Conservation (phyloP, 2,797 vertebrate genomes). For the Cyclura pinguis region DNA sequence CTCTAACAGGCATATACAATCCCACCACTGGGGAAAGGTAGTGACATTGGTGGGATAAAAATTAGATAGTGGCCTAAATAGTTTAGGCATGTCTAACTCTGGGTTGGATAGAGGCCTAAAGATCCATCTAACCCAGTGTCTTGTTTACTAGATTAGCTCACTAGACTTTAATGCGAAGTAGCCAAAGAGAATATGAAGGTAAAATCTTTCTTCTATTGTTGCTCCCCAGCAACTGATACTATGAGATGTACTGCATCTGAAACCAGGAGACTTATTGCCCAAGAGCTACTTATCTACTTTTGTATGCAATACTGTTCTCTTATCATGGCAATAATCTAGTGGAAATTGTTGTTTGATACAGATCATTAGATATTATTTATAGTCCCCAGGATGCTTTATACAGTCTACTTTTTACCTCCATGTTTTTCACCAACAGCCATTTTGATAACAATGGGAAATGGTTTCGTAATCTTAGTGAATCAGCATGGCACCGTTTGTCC, state of each 20-base stretch:
- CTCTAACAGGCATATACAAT: too few species aligned
- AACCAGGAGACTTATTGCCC: neutral
- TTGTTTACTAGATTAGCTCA: neutral
- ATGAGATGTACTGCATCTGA: neutral
- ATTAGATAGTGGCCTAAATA: neutral
- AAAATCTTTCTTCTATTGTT: neutral
- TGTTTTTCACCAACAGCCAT: neutral
- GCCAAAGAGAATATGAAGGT: neutral
- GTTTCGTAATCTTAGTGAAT: conserved; percentile 14
- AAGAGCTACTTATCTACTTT: neutral
- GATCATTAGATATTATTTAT: conserved; percentile 33
- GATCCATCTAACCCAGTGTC: neutral
- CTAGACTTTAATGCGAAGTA: neutral
- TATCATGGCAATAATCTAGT: neutral
- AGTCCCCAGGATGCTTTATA: conserved; percentile 33
- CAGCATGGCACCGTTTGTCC: neutral
- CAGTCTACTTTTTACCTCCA: conserved; percentile 5
- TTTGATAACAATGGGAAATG: conserved; percentile 14
- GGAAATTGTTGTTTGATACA: conserved; percentile 30
- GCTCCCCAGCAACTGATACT: neutral
- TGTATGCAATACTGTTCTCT: neutral
- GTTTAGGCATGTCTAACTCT: neutral
- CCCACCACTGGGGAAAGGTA: too few species aligned
- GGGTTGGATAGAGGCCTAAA: neutral
- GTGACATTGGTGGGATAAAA: too few species aligned